Conservation (phyloP, 2,797 vertebrate species). For the Gephyroberyx darwinii region DNA sequence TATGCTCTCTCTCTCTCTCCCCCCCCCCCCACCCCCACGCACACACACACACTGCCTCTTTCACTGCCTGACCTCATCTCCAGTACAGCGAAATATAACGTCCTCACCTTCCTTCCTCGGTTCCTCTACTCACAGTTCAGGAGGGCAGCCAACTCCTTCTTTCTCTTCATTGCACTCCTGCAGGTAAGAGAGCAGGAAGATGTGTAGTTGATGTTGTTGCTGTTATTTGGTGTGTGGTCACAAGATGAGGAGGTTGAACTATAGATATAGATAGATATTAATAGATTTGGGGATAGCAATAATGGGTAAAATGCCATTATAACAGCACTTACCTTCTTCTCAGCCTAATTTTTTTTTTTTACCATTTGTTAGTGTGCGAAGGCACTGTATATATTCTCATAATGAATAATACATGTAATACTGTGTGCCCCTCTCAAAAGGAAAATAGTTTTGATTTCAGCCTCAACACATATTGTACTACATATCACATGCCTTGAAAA, state of each 20-base stretch:
- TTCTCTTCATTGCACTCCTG: conserved; percentile 98
- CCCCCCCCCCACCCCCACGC: no score
- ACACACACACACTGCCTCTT: background rate
- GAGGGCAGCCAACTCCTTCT: conserved; percentile 98
- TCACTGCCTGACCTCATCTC: conserved; percentile 58
- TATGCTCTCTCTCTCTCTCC: conserved; percentile 53
- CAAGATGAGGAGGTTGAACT: background rate
- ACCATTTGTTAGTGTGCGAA: background rate
- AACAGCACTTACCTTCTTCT: conserved; percentile 19
- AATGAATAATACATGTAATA: conserved; percentile 73
- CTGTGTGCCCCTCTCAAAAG: conserved; percentile 42
- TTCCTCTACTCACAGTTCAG: conserved; percentile 99
- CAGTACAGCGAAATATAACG: conserved; percentile 99
- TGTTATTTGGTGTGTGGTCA: background rate
- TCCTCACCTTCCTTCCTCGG: conserved; percentile 96
- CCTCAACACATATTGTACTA: conserved; percentile 29
- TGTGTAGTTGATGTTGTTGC: background rate
- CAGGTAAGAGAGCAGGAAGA: conserved; percentile 86
- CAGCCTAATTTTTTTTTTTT: conserved; percentile 12
- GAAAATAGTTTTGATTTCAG: conserved; percentile 38
- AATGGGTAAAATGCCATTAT: background rate
- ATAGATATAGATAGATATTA: background rate
- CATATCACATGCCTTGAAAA: conserved; percentile 33
- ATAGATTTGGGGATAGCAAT: background rate
- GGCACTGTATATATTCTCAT: conserved; percentile 46